Evolutionary conservation across 2,888 invertebrate genomes (phyloP), one percentile per base, ranked within the genome.

Genomic region (Agonum fuliginosum): DNA sequence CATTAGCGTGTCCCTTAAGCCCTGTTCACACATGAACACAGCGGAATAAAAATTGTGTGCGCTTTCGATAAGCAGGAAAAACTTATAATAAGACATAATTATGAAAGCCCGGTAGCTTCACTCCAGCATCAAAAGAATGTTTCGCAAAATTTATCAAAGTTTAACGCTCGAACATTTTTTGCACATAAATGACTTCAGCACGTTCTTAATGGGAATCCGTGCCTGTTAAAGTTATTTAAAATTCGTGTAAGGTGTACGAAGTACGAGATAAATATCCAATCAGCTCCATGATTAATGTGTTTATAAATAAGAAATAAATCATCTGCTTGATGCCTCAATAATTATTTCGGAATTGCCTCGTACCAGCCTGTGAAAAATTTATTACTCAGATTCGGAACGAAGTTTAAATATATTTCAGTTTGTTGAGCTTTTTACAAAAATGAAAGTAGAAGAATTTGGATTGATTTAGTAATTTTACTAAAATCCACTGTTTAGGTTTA

Each of bases 241-340:
- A 41, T 41, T 41, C 41, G 67, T 37, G 67, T 67, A 41, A 67
- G 37, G 41, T 67, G 17, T 37, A 10, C 37, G 41, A 67, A 41
- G 17, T 37, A 10, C 37, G 41, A 67, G 67, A 67, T 67, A 67
- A 67, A 67, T 67, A 41, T 67, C 67, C 67, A 67, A 67, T 67
- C 67, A 67, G 41, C n/a, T 17, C 14, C 12, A 41, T 67, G 67
- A 67, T 67, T 67, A 67, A 67, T 67, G 67, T 22, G 20, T 67
- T 41, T 67, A 67, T 67, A 67, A 67, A 67, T 67, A 67, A 67
- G 67, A 41, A 67, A 67, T 67, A 67, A 67, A 67, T 67, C 67
- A 67, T 22, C 67, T 22, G 41, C 22, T 30, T 67, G 67, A 67
- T 67, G 41, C 67, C 17, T 67, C 67, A 41, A 67, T 67, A 67